A percentile compares a stretch with the other conserved stretches of the same genome.
Conservation (phyloP, 1,140 invertebrate genomes). For the Eriosoma lanigerum region DNA sequence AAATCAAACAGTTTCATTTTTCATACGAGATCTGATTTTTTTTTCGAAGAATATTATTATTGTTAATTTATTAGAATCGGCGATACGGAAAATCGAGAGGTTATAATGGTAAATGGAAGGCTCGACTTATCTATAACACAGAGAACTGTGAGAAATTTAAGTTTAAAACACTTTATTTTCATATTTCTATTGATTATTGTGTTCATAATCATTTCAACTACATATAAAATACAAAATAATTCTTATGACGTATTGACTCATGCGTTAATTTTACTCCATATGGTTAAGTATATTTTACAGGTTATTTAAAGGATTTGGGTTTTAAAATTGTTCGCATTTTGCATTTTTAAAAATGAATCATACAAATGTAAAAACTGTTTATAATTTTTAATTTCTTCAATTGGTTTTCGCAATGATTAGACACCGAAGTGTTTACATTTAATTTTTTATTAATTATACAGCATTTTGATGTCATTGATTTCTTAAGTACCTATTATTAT, state of each 20-base stretch:
- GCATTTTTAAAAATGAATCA: too few species aligned
- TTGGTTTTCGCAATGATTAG: too few species aligned
- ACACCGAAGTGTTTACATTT: too few species aligned
- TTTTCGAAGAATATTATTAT: background rate
- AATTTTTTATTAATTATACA: too few species aligned
- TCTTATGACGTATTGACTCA: background rate
- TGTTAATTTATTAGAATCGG: constrained; percentile 9
- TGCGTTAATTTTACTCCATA: too few species aligned
- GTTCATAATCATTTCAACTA: background rate
- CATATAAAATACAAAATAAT: background rate
- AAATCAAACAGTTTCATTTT: background rate
- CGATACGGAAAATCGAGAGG: constrained; percentile 4
- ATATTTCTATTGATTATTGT: background rate
- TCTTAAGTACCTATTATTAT: too few species aligned
- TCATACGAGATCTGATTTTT: background rate
- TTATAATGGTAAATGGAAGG: background rate
- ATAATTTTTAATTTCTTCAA: too few species aligned
- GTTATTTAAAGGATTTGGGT: too few species aligned
- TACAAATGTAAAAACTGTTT: too few species aligned
- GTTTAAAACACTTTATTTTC: background rate
- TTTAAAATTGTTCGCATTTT: too few species aligned
- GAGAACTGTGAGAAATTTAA: constrained; percentile 22
- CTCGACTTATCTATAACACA: background rate
- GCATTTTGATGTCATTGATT: too few species aligned
- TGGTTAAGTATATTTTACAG: too few species aligned